Conservation (phyloP, 1,140 invertebrate genomes). For the Geopemphigus sp. region DNA sequence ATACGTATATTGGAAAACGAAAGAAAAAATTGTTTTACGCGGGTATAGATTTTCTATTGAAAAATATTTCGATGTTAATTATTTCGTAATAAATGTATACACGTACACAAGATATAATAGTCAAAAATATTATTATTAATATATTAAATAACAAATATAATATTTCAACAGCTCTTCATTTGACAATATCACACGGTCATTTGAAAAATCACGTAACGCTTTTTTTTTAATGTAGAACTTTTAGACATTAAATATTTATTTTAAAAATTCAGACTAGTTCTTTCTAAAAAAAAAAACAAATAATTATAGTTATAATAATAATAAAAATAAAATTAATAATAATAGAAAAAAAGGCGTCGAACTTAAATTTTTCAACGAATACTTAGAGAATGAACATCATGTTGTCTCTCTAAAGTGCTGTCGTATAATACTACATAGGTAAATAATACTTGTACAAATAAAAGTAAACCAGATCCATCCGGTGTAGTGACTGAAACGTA, state of each 20-base stretch:
- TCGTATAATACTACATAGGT: conserved; percentile 49
- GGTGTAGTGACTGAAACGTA: conserved; percentile 6
- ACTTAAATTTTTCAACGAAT: conserved; percentile 36
- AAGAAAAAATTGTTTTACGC: conserved; percentile 30
- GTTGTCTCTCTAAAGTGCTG: conserved; percentile 48
- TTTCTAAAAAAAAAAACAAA: conserved; percentile 33
- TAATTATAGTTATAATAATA: conserved; percentile 20
- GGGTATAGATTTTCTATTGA: conserved; percentile 31
- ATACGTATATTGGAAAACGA: not conserved
- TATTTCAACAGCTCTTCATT: conserved; percentile 50
- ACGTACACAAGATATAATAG: conserved; percentile 42
- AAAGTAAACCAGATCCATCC: conserved; percentile 43
- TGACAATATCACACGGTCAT: conserved; percentile 49
- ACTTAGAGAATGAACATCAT: conserved; percentile 36
- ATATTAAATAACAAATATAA: conserved; percentile 50
- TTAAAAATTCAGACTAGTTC: conserved; percentile 40
- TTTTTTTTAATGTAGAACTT: conserved; percentile 42
- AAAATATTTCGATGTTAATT: conserved; percentile 45
- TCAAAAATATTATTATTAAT: conserved; percentile 50
- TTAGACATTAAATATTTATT: conserved; percentile 39
- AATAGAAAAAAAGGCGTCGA: conserved; percentile 17
- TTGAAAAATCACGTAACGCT: conserved; percentile 49
- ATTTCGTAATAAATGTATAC: conserved; percentile 34
- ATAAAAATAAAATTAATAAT: conserved; percentile 7
- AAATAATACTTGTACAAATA: conserved; percentile 48